Conservation (phyloP, 2,888 invertebrate genomes). For the Tenthredo mesomela region DNA sequence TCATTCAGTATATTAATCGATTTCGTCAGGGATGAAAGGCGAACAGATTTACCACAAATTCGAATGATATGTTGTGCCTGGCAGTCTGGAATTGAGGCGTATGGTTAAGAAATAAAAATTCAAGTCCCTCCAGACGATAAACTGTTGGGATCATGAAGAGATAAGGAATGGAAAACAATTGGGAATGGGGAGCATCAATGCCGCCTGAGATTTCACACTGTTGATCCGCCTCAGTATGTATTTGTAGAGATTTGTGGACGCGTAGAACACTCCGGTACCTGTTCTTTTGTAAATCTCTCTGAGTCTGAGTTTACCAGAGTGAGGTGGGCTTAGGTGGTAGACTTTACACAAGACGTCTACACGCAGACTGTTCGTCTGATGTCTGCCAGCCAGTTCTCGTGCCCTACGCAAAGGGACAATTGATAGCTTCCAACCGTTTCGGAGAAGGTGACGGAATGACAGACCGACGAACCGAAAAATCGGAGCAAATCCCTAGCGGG, state of each 20-base stretch:
- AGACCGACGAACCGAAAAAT: constrained; percentile 48
- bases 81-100: background rate
- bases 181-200: background rate
- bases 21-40: background rate
- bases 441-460: constrained; percentile 29
- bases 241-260: constrained; percentile 29
- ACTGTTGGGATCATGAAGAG: background rate
- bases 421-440: constrained; percentile 43
- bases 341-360: constrained; percentile 50
- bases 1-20: background rate
- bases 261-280: constrained; percentile 4
- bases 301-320: constrained; percentile 36
- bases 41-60: background rate
- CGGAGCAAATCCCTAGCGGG: constrained; percentile 40
- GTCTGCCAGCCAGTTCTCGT: constrained; percentile 38
- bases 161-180: constrained; percentile 15
- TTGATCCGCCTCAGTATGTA: constrained; percentile 23
- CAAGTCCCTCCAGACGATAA: background rate
- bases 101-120: background rate
- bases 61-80: background rate
- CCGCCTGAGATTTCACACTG: background rate
- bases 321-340: constrained; percentile 34
- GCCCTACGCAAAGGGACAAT: constrained; percentile 34
- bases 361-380: constrained; percentile 42
- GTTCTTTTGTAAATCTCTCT: constrained; percentile 34